These are phyloP conservation scores for Patiria pectinifera DNA, from an alignment of 53 echinoderm and acorn worm species.

Conservation along the genomic window DNA sequence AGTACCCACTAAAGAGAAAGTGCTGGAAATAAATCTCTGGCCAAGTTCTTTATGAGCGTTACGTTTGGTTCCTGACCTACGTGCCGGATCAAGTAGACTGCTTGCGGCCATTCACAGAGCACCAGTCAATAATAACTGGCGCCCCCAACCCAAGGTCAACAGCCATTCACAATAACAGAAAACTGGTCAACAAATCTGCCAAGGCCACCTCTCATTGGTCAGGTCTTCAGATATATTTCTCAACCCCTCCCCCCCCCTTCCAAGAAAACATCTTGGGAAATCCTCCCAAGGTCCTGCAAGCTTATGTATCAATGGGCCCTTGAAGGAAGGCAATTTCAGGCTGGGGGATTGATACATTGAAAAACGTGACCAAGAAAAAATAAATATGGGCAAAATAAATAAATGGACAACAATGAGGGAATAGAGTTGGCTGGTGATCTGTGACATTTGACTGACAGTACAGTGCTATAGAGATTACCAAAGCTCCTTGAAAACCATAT, in stretches of 20 bases:
- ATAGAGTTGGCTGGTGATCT: neutral
- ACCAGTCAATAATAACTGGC: neutral
- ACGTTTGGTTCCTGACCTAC: no score
- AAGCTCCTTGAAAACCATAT: neutral
- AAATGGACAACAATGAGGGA: neutral
- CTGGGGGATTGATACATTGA: neutral
- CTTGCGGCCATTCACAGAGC: neutral
- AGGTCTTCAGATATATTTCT: neutral
- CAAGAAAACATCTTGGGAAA: neutral
- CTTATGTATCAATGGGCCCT: neutral
- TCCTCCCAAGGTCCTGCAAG: neutral
- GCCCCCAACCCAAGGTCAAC: neutral
- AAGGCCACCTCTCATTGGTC: neutral
- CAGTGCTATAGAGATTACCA: neutral
- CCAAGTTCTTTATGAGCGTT: no score
- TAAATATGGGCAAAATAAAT: neutral
- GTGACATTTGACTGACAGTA: neutral
- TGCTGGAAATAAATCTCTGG: no score
- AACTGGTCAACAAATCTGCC: constrained; percentile 14
- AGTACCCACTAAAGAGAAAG: no score
- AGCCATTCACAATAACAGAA: neutral
- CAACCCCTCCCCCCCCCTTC: neutral
- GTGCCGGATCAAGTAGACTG: no score
- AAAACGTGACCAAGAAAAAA: neutral
- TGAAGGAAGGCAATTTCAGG: neutral